Conservation (phyloP, 2,888 invertebrate species). For the Siphlonurus alternatus region DNA sequence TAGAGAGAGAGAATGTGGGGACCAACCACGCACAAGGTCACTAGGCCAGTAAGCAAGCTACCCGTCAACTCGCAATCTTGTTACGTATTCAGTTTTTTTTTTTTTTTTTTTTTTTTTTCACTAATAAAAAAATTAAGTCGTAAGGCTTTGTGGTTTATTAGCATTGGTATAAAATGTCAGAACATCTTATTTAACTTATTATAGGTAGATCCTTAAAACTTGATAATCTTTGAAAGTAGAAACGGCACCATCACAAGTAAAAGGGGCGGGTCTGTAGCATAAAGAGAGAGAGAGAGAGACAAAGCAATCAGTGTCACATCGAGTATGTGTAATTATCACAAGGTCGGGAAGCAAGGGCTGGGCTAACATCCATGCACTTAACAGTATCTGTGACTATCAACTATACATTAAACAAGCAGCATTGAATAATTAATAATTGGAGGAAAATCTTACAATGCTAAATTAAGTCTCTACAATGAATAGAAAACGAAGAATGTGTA, state of each 20-base stretch:
- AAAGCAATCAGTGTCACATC: background rate
- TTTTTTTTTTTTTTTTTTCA: background rate
- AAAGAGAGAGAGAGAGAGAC: background rate
- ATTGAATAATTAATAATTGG: no score
- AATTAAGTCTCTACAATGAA: no score
- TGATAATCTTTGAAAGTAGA: background rate
- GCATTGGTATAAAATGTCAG: background rate
- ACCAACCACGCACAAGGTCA: background rate
- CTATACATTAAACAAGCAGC: no score
- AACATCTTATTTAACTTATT: no score
- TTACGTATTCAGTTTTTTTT: background rate
- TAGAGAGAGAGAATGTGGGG: background rate
- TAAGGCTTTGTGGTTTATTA: background rate
- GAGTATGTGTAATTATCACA: background rate
- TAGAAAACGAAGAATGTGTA: no score
- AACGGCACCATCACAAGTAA: no score
- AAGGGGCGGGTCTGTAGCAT: no score
- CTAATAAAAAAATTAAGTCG: background rate
- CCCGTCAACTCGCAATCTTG: background rate
- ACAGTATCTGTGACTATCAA: no score
- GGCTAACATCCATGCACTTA: no score
- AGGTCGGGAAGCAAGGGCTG: background rate
- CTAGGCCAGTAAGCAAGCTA: background rate
- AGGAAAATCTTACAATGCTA: no score
- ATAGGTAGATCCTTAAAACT: no score